Conservation (phyloP, 2,797 vertebrate genomes). For the Alauda arvensis region DNA sequence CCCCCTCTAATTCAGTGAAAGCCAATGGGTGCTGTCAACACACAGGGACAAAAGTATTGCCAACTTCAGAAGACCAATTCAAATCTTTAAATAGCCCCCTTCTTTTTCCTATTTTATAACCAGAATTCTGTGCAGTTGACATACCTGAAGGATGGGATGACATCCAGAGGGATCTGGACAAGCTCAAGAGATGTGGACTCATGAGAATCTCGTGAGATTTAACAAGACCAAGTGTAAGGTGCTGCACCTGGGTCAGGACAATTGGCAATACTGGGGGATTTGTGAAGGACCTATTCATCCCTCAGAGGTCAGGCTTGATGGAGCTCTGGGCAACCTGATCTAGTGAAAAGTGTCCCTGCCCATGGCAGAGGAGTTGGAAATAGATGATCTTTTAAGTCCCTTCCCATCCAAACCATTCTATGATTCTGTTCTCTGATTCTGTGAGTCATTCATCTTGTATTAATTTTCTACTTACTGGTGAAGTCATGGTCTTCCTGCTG, state of each 20-base stretch:
- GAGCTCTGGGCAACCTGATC: neutral
- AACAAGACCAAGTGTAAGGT: neutral
- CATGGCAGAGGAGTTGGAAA: neutral
- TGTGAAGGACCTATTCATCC: too few species aligned
- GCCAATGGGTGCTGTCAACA: neutral
- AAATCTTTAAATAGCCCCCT: neutral
- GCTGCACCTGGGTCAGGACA: neutral
- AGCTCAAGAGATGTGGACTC: neutral
- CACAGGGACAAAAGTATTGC: neutral
- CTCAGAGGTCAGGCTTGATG: neutral
- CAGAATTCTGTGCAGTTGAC: neutral
- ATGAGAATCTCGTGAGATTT: neutral
- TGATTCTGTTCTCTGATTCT: neutral
- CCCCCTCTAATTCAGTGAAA: neutral
- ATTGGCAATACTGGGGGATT: fast-evolving
- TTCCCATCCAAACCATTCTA: neutral
- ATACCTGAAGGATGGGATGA: neutral
- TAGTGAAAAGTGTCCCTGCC: neutral
- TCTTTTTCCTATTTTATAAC: neutral
- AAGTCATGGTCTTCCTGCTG: neutral
- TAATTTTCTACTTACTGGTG: neutral
- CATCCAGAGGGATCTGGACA: neutral
- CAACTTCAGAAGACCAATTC: neutral
- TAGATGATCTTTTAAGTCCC: neutral
- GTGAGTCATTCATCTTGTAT: neutral